Conservation (phyloP, 2,797 vertebrate genomes). For the Phylloscopus collybita region DNA sequence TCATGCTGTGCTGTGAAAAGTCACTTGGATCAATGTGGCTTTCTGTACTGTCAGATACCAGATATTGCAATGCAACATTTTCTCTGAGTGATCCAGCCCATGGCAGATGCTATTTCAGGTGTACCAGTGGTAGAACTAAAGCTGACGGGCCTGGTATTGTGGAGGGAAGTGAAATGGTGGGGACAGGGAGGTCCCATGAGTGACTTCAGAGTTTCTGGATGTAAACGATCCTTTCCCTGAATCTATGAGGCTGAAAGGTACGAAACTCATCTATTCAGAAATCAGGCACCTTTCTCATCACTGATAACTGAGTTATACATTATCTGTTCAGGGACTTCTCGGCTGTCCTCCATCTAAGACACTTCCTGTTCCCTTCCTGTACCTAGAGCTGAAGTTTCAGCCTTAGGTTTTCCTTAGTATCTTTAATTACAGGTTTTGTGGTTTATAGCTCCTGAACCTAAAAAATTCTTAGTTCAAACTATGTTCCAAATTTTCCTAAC, state of each 20-base stretch:
- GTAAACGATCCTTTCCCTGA: neutral
- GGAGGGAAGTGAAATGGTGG: neutral
- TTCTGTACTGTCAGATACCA: conserved; percentile 1
- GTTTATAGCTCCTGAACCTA: conserved; percentile 16
- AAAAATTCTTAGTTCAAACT: neutral
- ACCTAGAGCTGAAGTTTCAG: neutral
- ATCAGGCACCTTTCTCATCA: neutral
- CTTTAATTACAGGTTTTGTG: conserved; percentile 33
- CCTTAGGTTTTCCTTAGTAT: neutral
- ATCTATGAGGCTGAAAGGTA: neutral
- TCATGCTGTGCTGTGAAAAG: neutral
- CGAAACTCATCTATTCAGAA: neutral
- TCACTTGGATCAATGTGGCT: neutral
- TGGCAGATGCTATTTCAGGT: neutral
- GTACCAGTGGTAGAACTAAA: neutral
- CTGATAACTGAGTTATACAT: neutral
- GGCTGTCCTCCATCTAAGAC: neutral
- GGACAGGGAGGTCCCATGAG: neutral
- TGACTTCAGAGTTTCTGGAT: neutral
- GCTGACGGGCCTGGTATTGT: neutral
- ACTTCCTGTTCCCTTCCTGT: neutral
- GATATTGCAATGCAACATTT: conserved; percentile 42
- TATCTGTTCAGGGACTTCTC: neutral
- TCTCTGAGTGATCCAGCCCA: neutral
- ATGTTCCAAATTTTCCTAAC: neutral